Conservation (phyloP, 2,797 vertebrate genomes). For the Rhadinocentrus ornatus region DNA sequence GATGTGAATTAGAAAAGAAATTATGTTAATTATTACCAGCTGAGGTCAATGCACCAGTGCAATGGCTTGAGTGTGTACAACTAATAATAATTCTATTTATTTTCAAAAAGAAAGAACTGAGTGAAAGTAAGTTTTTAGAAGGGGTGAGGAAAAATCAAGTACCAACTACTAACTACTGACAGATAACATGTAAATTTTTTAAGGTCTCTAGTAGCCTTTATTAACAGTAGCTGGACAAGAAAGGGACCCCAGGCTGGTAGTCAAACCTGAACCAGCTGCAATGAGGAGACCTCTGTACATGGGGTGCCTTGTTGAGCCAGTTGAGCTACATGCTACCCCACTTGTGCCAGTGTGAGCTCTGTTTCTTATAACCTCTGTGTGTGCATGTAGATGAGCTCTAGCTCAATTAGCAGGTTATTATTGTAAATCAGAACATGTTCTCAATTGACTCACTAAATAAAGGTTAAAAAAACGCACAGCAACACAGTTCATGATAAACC, state of each 20-base stretch:
- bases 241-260: not conserved
- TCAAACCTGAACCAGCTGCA: no score
- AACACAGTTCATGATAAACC: conserved; percentile 40
- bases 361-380: no score
- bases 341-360: no score
- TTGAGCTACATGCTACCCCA: no score
- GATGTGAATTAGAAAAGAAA: conserved; percentile 3
- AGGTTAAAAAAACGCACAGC: conserved; percentile 1
- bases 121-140: not conserved
- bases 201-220: no score
- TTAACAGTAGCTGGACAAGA: not conserved
- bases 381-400: not conserved
- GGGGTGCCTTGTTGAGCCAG: no score
- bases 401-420: not conserved
- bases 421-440: no score
- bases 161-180: not conserved
- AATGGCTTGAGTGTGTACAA: not conserved
- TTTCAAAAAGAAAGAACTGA: not conserved
- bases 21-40: not conserved
- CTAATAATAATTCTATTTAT: not conserved
- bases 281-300: no score
- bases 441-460: no score
- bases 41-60: not conserved
- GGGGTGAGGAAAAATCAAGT: not conserved
- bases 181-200: no score